Base-by-base conservation (phyloP, 2,888 invertebrate genomes). In the Epinotia brunnichana region DNA sequence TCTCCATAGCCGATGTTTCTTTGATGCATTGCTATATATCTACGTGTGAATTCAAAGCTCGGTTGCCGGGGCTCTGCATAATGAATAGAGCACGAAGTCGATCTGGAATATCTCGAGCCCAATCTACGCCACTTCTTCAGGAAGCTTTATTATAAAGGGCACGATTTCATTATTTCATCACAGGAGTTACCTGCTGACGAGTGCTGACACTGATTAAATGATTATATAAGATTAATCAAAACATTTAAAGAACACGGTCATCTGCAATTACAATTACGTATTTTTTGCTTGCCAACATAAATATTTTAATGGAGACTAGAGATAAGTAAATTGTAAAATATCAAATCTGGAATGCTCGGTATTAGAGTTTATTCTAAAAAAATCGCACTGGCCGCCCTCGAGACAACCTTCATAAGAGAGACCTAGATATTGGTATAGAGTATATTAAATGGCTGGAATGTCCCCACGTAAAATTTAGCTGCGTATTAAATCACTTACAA, bases 1-100 rank as follows among this genome's bases (percentile, higher is more conserved):
- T 35, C 51, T 68, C 67, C 62, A 73, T 68, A 53, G 48, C 24
- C 56, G 39, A 57, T 73, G 51, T 63, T 69, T 68, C 57, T 59
- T 62, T 51, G 68, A 73, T 63, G 63, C 63, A 70, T 70, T 69
- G 51, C 19, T 59, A 35, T 35, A 35, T 35, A 35, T 63, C 48
- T 54, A 39, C 61, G 21, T 35, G 53, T 56, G 71, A 72, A 44
- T 54, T 41, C 56, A 51, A 51, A 39, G 61, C 41, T 39, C 63
- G 29, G 63, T n/a, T 44, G 41, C 54, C 11, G 5, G 44, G 48
- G 54, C 56, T 66, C 54, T 66, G 69, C 60, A 61, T 41, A 17
- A 54, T 24, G 41, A 17, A 17, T 41, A 35, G 35, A 35, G 39
- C 48, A 24, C 39, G 15, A 63, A 70, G 56, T 35, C n/a, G 5